A percentile compares a stretch with the other conserved stretches of the same genome.
These are phyloP conservation scores for Piscicola geometra DNA, from an alignment of 2,888 invertebrate genomes.

Conservation along the genomic window DNA sequence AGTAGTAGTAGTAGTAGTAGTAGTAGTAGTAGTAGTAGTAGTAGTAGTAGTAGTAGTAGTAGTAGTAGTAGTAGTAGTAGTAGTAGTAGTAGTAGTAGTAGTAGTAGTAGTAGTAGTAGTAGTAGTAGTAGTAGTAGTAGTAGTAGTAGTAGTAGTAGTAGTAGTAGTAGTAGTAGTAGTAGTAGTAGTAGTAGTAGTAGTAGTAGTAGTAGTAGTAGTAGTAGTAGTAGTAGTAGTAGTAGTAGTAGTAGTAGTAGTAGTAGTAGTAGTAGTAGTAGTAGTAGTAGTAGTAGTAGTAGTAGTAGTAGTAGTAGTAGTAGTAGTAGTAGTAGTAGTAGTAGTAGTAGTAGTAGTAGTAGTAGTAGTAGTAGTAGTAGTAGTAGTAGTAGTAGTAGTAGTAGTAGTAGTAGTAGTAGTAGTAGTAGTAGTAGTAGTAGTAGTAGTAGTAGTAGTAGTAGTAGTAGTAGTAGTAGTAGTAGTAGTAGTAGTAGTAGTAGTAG, in stretches of 20 bases:
- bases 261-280: background rate
- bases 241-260: slow-evolving; percentile 8
- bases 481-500: slow-evolving; percentile 2
- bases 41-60: slow-evolving; percentile 7
- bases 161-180: slow-evolving; percentile 1
- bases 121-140: slow-evolving; percentile 3
- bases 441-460: slow-evolving; percentile 10
- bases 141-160: background rate
- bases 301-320: slow-evolving; percentile 16
- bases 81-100: slow-evolving; percentile 1
- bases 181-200: slow-evolving; percentile 5
- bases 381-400: slow-evolving; percentile 13
- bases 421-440: background rate
- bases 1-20: slow-evolving; percentile 1
- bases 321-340: background rate
- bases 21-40: slow-evolving; percentile 1
- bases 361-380: slow-evolving; percentile 22
- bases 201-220: background rate
- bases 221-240: slow-evolving; percentile 8
- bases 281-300: slow-evolving; percentile 3
- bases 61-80: slow-evolving; percentile 12
- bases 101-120: slow-evolving; percentile 1
- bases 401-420: background rate
- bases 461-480: background rate
- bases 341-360: slow-evolving; percentile 5